Base-by-base conservation (phyloP, 2,113 vertebrate genomes). In the Aegithalos caudatus region DNA sequence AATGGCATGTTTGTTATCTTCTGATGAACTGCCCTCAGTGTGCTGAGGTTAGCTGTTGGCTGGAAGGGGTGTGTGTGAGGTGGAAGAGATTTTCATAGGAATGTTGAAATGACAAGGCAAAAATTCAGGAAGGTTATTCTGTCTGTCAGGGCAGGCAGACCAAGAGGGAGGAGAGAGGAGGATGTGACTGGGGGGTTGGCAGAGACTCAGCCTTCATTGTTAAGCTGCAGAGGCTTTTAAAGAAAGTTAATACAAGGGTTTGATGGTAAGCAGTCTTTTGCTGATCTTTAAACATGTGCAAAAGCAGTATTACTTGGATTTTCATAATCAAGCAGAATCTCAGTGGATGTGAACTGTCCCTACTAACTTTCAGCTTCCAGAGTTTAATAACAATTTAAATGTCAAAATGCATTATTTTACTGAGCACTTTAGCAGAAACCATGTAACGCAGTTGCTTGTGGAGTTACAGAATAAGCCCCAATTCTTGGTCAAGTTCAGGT, bases 1-100 rank as follows among this genome's bases (percentile, higher is more conserved):
- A 33, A 15, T 76, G 38, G 28, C 4, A 4, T 2, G 6, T 40
- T 9, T 38, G 7, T 23, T 47, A 13, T 60, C 21, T 86, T 78
- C 27, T 62, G 50, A 33, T 53, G 14, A 38, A 7, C 16, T 45
- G 1, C 12, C 4, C 9, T 53, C 21, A 2, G 0, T 2, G 13
- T 81, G 14, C 56, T 47, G 25, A 45, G 35, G 13, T 31, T 44
- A 7, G 16, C 10, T 62, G 13, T 19, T 65, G 33, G 3, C 11
- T 91, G 42, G 24, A 60, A 67, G 11, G 4, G 11, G 2, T 3
- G 9, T 3, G 9, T 25, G 17, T 14, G 29, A 62, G 13, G 11
- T n/a, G 58, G 44, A 27, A 71, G 25, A 16, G 31, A 10, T 22
- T 62, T 19, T 25, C 5, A 3, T 10, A 4, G 4, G 6, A 47